These are phyloP conservation scores for Ochotona curzoniae DNA, from an alignment of 2,113 vertebrate genomes.

Conservation along the genomic window DNA sequence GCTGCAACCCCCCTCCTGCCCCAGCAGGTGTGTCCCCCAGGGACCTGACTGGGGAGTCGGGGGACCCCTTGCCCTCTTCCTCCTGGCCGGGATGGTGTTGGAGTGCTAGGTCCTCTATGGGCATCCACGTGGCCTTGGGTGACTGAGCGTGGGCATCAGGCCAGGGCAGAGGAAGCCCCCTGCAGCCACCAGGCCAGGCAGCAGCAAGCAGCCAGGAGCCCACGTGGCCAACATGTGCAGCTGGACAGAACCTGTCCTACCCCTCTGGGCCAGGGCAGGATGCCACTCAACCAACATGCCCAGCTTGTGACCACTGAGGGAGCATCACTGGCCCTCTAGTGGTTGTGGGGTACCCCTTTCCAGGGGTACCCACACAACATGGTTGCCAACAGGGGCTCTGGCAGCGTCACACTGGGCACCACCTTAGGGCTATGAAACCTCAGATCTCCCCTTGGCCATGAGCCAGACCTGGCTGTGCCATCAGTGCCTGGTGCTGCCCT, in stretches of 20 bases:
- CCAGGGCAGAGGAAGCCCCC: not conserved
- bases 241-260: not conserved
- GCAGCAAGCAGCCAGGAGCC: not conserved
- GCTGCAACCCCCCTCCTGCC: slow-evolving; percentile 80
- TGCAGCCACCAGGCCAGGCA: no score
- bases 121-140: not conserved
- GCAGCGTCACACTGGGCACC: no score
- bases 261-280: no score
- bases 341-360: no score
- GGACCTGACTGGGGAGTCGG: not conserved
- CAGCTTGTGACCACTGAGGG: not conserved
- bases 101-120: not conserved
- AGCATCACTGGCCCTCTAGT: no score
- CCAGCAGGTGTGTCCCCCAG: slow-evolving; percentile 69
- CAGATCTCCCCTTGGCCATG: no score
- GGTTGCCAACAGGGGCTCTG: no score
- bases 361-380: no score
- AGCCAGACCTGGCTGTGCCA: no score
- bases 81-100: not conserved
- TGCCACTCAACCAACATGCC: no score
- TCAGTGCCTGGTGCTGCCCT: not conserved
- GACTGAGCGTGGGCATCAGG: accelerated
- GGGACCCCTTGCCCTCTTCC: not conserved
- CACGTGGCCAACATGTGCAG: not conserved
- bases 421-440: no score